These are phyloP conservation scores for Hyla sarda DNA, from an alignment of 2,113 vertebrate species.

Conservation along the genomic window DNA sequence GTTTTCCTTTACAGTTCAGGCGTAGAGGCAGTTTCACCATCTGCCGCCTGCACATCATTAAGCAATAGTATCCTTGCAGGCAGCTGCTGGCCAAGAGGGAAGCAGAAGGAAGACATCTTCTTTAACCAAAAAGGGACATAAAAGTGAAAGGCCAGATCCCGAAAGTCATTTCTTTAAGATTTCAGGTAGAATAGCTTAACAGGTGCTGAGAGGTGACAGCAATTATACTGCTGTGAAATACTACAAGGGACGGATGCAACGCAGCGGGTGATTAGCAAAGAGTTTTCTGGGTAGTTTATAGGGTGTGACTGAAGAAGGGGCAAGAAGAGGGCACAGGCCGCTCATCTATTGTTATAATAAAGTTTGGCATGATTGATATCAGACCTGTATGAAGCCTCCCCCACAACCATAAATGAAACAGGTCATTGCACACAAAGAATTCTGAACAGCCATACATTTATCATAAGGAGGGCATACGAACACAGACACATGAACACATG, in stretches of 20 bases:
- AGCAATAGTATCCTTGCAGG: conserved; percentile 57
- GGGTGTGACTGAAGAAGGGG: conserved; percentile 3
- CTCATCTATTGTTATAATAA: background rate
- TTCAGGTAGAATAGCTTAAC: conserved; percentile 71
- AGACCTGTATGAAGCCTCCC: background rate
- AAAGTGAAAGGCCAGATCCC: conserved; percentile 74
- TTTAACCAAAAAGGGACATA: conserved; percentile 44
- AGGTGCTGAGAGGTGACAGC: conserved; percentile 68
- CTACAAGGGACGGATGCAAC: conserved; percentile 70
- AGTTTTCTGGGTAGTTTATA: conserved; percentile 61
- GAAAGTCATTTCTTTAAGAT: conserved; percentile 70
- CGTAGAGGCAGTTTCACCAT: conserved; percentile 47
- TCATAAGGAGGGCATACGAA: background rate
- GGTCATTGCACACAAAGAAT: background rate
- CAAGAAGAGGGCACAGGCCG: conserved; percentile 42
- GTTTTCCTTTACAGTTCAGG: conserved; percentile 33
- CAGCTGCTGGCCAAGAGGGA: conserved; percentile 64
- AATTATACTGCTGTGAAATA: conserved; percentile 73
- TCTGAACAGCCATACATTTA: background rate
- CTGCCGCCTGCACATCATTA: conserved; percentile 61
- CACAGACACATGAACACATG: background rate
- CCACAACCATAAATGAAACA: background rate
- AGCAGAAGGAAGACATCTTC: conserved; percentile 56
- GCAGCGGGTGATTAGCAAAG: conserved; percentile 63
- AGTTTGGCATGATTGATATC: background rate